phyloP scores from a whole-genome alignment of 2,888 invertebrate species.

The Leucoma salicis region DNA sequence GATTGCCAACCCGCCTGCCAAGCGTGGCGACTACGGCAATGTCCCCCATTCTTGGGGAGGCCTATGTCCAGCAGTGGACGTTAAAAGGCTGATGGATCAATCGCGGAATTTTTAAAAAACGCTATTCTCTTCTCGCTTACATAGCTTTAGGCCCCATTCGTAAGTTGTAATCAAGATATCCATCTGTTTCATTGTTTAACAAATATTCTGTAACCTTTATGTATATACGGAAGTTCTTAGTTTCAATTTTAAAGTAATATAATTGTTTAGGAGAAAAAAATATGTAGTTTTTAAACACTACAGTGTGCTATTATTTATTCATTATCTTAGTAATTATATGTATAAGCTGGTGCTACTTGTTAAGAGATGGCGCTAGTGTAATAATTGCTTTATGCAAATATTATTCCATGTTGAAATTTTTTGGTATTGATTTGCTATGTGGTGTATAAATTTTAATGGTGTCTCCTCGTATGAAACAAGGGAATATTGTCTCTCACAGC shows the following conservation, averaged over 20 bases:
- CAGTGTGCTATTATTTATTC: too few relatives aligned
- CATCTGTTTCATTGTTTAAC: constrained; percentile 25
- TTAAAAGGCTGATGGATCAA: too few relatives aligned
- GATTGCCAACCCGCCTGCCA: too few relatives aligned
- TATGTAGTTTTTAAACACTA: background rate
- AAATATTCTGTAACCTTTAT: constrained; percentile 3
- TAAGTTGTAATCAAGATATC: constrained; percentile 13
- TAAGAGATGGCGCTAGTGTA: constrained; percentile 37
- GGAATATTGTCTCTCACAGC: too few relatives aligned
- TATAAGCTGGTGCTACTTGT: constrained; percentile 23
- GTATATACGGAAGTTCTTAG: constrained; percentile 7
- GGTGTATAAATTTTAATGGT: too few relatives aligned
- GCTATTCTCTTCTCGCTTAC: background rate
- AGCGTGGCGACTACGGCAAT: too few relatives aligned
- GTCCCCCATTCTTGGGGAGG: too few relatives aligned
- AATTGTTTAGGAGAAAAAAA: constrained; percentile 1
- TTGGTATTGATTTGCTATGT: too few relatives aligned
- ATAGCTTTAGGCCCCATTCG: background rate
- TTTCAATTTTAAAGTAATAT: background rate
- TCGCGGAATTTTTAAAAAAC: background rate
- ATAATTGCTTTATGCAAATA: too few relatives aligned
- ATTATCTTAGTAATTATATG: background rate
- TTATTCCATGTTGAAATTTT: too few relatives aligned
- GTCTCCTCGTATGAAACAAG: too few relatives aligned
- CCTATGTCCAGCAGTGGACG: too few relatives aligned